Base-by-base conservation (phyloP, 2,888 invertebrate species). In the Theretra japonica region DNA sequence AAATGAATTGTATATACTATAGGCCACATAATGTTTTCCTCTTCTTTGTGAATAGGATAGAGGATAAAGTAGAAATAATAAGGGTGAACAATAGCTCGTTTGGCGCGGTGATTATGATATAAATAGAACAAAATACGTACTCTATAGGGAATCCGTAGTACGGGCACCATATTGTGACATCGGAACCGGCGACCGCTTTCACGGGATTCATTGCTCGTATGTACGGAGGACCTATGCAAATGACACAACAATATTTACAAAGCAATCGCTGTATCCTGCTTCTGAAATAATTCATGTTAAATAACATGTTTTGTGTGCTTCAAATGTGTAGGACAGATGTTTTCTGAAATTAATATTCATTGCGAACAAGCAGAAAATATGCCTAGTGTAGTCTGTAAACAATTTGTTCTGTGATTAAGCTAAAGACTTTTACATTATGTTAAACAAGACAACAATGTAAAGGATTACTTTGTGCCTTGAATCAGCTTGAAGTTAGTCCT, bases 81-180 rank as follows among this genome's bases (percentile, higher is more conserved):
- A 41, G 15, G 15, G 15, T 41, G 15, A 41, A 41, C 41, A 41
- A 41, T 15, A 41, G 41, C 41, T 41, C 41, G 3, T 41, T 41
- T 41, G 41, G 15, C 41, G 15, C 41, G 15, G 41, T 41, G 41
- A 41, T 41, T 41, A 41, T 41, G 41, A 41, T 41, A 41, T 41
- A 41, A 41, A 41, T 11, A 41, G 2, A 65, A 65, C 17, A 68
- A 48, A 69, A 53, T 60, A 53, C 60, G 53, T 83, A 95, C 94
- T 94, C 94, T 79, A 98, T 96, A 53, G 98, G 98, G 90, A 97
- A 97, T 76, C 98, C 98, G 69, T 97, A 97, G 87, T 97, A 98
- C 70, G 97, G 97, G 89, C 98, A 98, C 87, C 96, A 96, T 75
- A 98, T 95, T 73, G 95, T 95, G 75, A 97, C 95, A 84, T 97